Evolutionary conservation across 1,140 invertebrate genomes (phyloP).

Genomic region (Conus ventricosus): DNA sequence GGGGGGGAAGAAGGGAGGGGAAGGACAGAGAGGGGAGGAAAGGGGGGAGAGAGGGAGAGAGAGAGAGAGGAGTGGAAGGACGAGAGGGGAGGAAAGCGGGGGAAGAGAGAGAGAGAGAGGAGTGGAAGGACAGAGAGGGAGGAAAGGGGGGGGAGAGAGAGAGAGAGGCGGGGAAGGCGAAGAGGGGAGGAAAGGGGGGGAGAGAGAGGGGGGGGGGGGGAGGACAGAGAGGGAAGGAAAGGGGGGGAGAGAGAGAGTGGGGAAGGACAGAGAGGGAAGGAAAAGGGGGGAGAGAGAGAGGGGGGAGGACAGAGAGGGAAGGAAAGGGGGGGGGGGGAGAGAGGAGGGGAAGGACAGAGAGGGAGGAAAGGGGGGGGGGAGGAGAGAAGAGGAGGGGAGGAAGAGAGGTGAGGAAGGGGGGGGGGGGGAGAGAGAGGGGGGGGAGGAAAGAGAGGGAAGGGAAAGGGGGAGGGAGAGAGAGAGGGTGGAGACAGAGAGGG

Average conservation of each 20-base stretch:
- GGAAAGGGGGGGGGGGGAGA: background rate
- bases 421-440: too few relatives aligned
- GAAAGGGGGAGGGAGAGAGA: background rate
- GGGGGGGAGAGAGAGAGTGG: background rate
- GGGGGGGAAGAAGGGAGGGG: too few relatives aligned
- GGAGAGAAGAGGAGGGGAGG: too few relatives aligned
- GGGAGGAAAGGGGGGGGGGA: background rate
- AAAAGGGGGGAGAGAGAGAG: constrained; percentile 56
- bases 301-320: background rate
- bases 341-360: background rate
- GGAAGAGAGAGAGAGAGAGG: too few relatives aligned
- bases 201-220: too few relatives aligned
- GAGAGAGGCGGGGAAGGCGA: too few relatives aligned
- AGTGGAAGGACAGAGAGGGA: too few relatives aligned
- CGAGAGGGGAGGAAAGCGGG: background rate
- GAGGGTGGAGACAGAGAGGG: background rate
- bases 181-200: too few relatives aligned
- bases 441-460: background rate
- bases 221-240: background rate
- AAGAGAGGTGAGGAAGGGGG: too few relatives aligned
- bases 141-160: too few relatives aligned
- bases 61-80: background rate
- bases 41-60: too few relatives aligned
- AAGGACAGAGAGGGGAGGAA: background rate
- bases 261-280: constrained; percentile 12